Evolutionary conservation across 2,113 vertebrate species (phyloP).

Genomic region (Casuarius casuarius): DNA sequence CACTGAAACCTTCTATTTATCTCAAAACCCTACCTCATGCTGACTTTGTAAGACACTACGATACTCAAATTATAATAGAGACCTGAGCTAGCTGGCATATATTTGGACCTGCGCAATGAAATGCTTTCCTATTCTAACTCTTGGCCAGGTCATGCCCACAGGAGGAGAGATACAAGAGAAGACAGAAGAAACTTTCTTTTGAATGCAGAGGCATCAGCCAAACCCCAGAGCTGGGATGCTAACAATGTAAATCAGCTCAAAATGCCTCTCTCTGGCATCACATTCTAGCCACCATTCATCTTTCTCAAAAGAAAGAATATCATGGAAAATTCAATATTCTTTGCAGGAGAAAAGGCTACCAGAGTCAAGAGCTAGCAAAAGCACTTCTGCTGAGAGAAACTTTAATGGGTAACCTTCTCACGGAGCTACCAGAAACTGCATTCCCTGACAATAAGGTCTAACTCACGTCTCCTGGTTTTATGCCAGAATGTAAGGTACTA

Average conservation of each 20-base stretch:
- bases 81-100: background rate
- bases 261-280: background rate
- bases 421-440: background rate
- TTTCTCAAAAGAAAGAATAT: background rate
- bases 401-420: background rate
- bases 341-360: background rate
- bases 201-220: background rate
- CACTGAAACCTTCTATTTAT: background rate
- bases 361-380: background rate
- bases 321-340: rapidly evolving
- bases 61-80: background rate
- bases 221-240: background rate
- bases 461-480: background rate
- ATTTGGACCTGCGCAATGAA: background rate
- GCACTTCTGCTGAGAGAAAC: background rate
- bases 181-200: background rate
- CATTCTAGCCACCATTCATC: background rate
- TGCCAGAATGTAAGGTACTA: background rate
- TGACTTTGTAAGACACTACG: background rate
- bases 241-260: background rate
- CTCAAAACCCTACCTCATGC: background rate
- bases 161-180: background rate
- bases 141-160: rapidly evolving
- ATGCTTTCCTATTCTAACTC: background rate
- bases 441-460: background rate